These are phyloP conservation scores for Centropristis striata DNA, from an alignment of 2,113 vertebrate genomes.

Conservation along the genomic window DNA sequence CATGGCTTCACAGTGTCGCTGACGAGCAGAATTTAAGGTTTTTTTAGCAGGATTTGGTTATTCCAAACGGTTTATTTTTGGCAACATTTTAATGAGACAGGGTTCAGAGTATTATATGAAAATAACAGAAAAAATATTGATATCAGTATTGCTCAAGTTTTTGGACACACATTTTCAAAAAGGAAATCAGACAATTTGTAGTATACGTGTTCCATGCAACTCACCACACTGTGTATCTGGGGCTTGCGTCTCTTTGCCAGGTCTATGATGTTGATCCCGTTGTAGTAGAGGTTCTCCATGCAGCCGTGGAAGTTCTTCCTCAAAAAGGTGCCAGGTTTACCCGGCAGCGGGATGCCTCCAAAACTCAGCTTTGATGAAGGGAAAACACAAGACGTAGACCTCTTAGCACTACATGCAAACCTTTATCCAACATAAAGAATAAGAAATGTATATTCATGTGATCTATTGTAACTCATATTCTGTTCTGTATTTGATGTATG, in stretches of 20 bases:
- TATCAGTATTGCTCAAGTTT: too few species aligned
- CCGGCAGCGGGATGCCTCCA: slow-evolving; percentile 96
- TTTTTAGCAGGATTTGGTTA: too few species aligned
- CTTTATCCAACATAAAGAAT: neutral
- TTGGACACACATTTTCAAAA: too few species aligned
- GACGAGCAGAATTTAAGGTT: too few species aligned
- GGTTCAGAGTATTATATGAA: too few species aligned
- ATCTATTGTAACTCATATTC: neutral
- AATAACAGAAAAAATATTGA: too few species aligned
- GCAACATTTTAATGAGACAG: too few species aligned
- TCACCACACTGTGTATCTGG: slow-evolving; percentile 98
- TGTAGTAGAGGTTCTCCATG: slow-evolving; percentile 98
- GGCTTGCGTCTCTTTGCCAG: slow-evolving; percentile 96
- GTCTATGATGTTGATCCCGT: slow-evolving; percentile 96
- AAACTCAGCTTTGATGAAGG: slow-evolving; percentile 92
- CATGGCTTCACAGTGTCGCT: too few species aligned
- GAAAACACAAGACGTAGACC: slow-evolving; percentile 8
- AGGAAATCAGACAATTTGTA: too few species aligned
- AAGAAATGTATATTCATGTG: neutral
- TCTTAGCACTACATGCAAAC: neutral
- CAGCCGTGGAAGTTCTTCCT: slow-evolving; percentile 98
- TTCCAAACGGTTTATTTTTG: too few species aligned
- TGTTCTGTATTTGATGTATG: neutral
- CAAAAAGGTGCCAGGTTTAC: slow-evolving; percentile 98
- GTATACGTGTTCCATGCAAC: too few species aligned